Evolutionary conservation across 1,140 invertebrate species (phyloP), one percentile per base, ranked within the genome.

Genomic region (Eupristina koningsbergeri): DNA sequence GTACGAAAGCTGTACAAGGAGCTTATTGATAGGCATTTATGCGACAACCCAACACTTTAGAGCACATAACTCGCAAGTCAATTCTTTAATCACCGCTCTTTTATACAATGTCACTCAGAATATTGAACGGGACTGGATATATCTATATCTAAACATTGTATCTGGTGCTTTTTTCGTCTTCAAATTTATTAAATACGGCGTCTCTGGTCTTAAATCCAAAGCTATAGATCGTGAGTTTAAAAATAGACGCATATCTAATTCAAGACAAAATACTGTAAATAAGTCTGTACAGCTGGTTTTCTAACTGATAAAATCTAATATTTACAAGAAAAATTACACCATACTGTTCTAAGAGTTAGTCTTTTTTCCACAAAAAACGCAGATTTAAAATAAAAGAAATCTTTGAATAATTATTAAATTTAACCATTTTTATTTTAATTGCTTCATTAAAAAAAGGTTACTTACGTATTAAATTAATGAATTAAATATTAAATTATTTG

Each of bases 91-190:
- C 73, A 50, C 53, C 45, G 45, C 73, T 19, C 1, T 19, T 11
- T 75, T 75, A 53, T 31, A 75, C 73, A 75, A 50, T 75, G 73
- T 50, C 73, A 50, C 73, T 75, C 7, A 19, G 69, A 39, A 73
- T 45, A 17, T 73, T 6, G 34, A 76, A 76, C 74, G 58, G 13
- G 74, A 58, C 19, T 58, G 22, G 34, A 58, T 58, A 36, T 58
- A 45, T 45, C 5, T 5, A 45, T 5, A 45, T 5, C 5, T 5
- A 45, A 11, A 58, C 5, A 58, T 26, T 67, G 13, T 9, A 34
- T 19, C 41, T 45, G 41, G 1, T 15, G 39, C 64, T 45, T 36
- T 79, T 79, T 79, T 41, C 77, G 15, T 47, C 41, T 26, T 61
- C 11, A 31, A 61, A 63, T 64, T 26, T 45, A 39, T 81, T 64